Base-by-base conservation (phyloP, 1,140 invertebrate genomes). In the Euschistus heros region DNA sequence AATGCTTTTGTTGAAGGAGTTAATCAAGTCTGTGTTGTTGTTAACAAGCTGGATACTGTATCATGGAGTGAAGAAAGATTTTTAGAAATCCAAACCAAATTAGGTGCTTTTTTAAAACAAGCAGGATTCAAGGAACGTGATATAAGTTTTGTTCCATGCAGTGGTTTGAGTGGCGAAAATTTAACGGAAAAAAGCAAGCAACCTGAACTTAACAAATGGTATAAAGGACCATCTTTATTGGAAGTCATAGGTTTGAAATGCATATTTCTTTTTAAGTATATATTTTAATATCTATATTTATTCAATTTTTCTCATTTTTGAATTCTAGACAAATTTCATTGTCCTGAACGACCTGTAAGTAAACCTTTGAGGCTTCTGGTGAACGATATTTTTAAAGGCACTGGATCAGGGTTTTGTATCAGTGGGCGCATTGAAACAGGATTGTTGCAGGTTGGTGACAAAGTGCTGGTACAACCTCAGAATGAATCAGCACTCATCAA, bases 351-450 rank as follows among this genome's bases (percentile, higher is more conserved):
- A 54, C 85, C 88, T n/a, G 81, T 97, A 8, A 80, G 87, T 22
- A 92, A 93, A 74, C 91, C 94, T 13, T 85, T 98, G 57, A 81
- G 96, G n/a, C 82, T 96, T 75, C 89, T 91, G 24, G 82, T 99
- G 0, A 91, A 88, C 73, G 97, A 99, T 79, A 86, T 98, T 66
- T 97, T 91, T 73, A 99, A 98, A 80, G 89, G 92, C 8, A 86
- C 87, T 14, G 88, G 89, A 0, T 87, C 88, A 2, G 88, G 89
- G 3, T 89, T 94, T 72, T 93, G 89, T 77, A 83, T 97, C 6
- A 86, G 86, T 6, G 96, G 94, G 7, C 82, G 89, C 54, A 83
- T 99, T 62, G 94, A 98, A 79, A 91, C 92, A 54, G 97, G 97
- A 8, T 82, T 86, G 72, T 74, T 98, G 0, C 86, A 88, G 70